These are phyloP conservation scores for Dendroctonus valens DNA, from an alignment of 1,140 invertebrate species.

Conservation along the genomic window DNA sequence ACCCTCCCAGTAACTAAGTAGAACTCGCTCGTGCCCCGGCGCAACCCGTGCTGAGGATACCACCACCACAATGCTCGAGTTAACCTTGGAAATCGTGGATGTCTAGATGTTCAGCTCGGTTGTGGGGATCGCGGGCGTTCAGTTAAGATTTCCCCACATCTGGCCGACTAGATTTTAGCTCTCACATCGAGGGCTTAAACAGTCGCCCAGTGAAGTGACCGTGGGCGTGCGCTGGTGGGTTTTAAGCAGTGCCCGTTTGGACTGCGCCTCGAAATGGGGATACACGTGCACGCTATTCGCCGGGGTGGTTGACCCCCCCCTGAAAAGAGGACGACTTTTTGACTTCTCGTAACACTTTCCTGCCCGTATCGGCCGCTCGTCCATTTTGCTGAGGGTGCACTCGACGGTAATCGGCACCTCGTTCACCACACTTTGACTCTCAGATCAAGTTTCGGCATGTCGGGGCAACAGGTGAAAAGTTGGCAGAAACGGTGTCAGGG, in stretches of 20 bases:
- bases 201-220: slow-evolving; percentile 43
- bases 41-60: slow-evolving; percentile 49
- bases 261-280: slow-evolving; percentile 45
- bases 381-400: neutral
- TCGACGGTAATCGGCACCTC: neutral
- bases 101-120: slow-evolving; percentile 39
- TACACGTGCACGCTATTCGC: slow-evolving; percentile 47
- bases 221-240: slow-evolving; percentile 40
- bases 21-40: slow-evolving; percentile 48
- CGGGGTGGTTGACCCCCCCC: slow-evolving; percentile 50
- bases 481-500: no score
- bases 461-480: no score
- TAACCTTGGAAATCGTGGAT: slow-evolving; percentile 51
- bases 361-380: slow-evolving; percentile 27
- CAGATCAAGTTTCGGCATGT: no score
- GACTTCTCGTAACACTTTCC: slow-evolving; percentile 49
- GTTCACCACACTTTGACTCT: no score
- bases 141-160: slow-evolving; percentile 27
- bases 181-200: slow-evolving; percentile 48
- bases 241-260: slow-evolving; percentile 30
- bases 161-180: slow-evolving; percentile 44
- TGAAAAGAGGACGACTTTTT: slow-evolving; percentile 51
- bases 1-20: slow-evolving; percentile 51
- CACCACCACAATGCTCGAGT: slow-evolving; percentile 47
- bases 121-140: slow-evolving; percentile 23